phyloP scores from a whole-genome alignment of 2,797 vertebrate genomes.

The Poecilia picta region DNA sequence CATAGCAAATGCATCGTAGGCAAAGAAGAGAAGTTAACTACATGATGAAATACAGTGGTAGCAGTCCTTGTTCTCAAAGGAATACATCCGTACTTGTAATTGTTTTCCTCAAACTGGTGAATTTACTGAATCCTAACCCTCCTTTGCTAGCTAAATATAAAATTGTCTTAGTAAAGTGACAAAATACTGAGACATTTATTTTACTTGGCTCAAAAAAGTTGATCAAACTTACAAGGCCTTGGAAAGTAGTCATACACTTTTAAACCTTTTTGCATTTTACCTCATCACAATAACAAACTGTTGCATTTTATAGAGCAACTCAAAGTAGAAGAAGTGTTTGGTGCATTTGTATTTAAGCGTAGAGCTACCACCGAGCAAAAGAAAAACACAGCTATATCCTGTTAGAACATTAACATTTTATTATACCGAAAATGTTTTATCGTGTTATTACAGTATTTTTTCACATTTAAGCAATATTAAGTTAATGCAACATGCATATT shows the following conservation, averaged over 20 bases:
- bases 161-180: background rate
- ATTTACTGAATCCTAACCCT: background rate
- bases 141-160: background rate
- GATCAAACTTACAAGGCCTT: background rate
- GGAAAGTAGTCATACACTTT: background rate
- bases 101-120: background rate
- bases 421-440: background rate
- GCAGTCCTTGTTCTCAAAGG: slow-evolving; percentile 10
- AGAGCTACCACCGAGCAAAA: background rate
- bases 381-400: background rate
- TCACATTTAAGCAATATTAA: background rate
- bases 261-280: background rate
- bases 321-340: background rate
- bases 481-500: background rate
- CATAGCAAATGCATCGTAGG: slow-evolving; percentile 49
- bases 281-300: background rate
- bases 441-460: background rate
- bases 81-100: background rate
- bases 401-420: background rate
- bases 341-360: background rate
- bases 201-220: background rate
- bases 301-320: background rate
- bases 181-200: background rate
- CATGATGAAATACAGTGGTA: slow-evolving; percentile 28
- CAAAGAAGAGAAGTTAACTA: slow-evolving; percentile 27